A percentile compares a stretch with the other conserved stretches of the same genome.
phyloP scores from a whole-genome alignment of 2,888 invertebrate species.

The Acleris emargana region DNA sequence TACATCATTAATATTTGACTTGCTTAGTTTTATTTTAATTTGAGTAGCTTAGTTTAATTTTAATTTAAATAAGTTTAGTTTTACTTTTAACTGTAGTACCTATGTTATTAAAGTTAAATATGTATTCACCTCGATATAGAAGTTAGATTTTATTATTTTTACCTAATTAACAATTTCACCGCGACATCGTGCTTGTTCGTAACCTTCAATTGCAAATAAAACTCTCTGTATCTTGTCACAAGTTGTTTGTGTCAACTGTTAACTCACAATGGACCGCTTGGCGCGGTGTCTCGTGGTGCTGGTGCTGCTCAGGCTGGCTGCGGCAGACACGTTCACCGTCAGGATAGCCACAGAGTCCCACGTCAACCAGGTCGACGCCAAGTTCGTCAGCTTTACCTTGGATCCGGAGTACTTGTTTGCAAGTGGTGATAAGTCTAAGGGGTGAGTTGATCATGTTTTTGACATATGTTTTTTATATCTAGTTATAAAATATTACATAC shows the following conservation, averaged over 20 bases:
- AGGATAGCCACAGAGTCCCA: conserved; percentile 85
- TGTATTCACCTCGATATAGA: too few species aligned
- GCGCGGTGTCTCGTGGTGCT: conserved; percentile 31
- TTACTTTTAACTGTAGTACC: too few species aligned
- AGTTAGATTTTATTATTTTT: too few species aligned
- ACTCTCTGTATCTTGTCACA: too few species aligned
- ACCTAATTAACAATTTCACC: conserved; percentile 37
- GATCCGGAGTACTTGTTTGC: conserved; percentile 86
- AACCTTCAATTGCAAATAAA: too few species aligned
- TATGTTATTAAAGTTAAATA: too few species aligned
- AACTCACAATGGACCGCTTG: conserved; percentile 27
- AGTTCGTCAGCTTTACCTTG: conserved; percentile 89
- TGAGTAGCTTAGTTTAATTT: too few species aligned
- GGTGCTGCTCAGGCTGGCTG: conserved; percentile 37
- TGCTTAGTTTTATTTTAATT: too few species aligned
- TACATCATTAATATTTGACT: too few species aligned
- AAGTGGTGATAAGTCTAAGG: conserved; percentile 59
- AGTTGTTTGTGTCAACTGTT: conserved; percentile 23
- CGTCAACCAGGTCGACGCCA: conserved; percentile 86
- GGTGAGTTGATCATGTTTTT: conserved; percentile 59
- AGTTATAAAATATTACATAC: too few species aligned
- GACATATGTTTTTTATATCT: too few species aligned
- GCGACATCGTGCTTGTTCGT: conserved; percentile 39
- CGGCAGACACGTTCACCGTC: conserved; percentile 77
- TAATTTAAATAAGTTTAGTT: too few species aligned